Evolutionary conservation across 2,888 invertebrate species (phyloP).

Genomic region (Linnaemya vulpina): DNA sequence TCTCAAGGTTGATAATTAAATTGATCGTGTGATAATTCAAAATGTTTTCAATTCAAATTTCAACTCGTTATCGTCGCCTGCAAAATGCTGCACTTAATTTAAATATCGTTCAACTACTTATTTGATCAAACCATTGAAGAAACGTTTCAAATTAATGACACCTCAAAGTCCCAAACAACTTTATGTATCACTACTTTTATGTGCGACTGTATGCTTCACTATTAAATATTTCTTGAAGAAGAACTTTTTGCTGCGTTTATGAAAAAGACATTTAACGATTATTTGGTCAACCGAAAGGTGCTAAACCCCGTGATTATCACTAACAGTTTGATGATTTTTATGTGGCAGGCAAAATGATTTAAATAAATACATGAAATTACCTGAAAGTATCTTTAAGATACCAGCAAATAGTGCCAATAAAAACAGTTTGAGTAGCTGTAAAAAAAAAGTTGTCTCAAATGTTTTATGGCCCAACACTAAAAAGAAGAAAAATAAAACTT

Average conservation of each 20-base stretch:
- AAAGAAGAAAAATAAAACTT: neutral
- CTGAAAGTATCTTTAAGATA: neutral
- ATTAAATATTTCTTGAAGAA: neutral
- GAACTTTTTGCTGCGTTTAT: constrained; percentile 6
- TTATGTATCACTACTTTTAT: neutral
- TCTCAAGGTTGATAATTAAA: no score
- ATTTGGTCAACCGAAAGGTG: neutral
- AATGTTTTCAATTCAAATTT: no score
- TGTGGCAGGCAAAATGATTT: constrained; percentile 8
- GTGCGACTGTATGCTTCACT: neutral
- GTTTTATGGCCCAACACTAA: constrained; percentile 58
- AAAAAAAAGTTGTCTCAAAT: constrained; percentile 48
- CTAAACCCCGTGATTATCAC: constrained; percentile 32
- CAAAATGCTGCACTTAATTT: no score
- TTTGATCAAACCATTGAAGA: no score
- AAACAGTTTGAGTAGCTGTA: constrained; percentile 69
- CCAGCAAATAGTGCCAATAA: constrained; percentile 36
- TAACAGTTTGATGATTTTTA: constrained; percentile 24
- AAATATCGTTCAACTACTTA: no score
- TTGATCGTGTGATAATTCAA: no score
- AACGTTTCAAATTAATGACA: neutral
- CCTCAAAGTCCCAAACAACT: neutral
- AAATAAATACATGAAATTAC: neutral
- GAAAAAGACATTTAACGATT: constrained; percentile 38
- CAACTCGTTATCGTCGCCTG: no score